Base-by-base conservation (phyloP, 2,888 invertebrate genomes). In the Mythimna lalbum region DNA sequence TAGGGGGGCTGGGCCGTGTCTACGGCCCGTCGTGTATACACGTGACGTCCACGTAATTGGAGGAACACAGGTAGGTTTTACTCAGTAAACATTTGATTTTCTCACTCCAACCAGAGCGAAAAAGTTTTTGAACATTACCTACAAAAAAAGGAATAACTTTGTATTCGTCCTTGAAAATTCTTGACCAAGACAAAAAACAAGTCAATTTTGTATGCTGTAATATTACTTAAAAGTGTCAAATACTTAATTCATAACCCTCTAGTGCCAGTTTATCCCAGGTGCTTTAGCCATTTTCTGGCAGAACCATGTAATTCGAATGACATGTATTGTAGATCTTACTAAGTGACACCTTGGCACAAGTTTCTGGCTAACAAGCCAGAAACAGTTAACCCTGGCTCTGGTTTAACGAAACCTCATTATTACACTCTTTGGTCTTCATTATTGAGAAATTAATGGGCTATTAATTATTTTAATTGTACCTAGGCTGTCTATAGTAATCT, bases 331-430 rank as follows among this genome's bases (percentile, higher is more conserved):
- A 67, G 31, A 81, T 79, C 79, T 73, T 69, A 55, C 47, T 72
- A 69, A 79, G 69, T 79, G 78, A 81, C 79, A 81, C 66, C 63
- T 81, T 79, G 79, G 82, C 79, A 79, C 78, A 36, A 64, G 65
- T 23, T 31, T 59, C 53, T 66, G 53, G 66, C 49, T 73, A 81
- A 73, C 61, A 69, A 63, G 82, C 79, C 79, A 79, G 66, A 73
- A 73, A 64, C 61, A 31, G 55, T 66, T 68, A 27, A 73, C 27
- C 36, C 17, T 53, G 65, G 17, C 27, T 27, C 19, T 27, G 19
- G 52, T 53, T 31, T 63, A 57, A 60, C 39, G 63, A 49, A 63
- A 7, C 2, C 21, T 61, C 33, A 57, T 78, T 64, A 72, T 57
- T 69, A 57, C 14, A 14, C 53, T 73, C 33, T 39, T 39, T 78